phyloP scores from a whole-genome alignment of 2,113 vertebrate species.

The Pitta sordida region DNA sequence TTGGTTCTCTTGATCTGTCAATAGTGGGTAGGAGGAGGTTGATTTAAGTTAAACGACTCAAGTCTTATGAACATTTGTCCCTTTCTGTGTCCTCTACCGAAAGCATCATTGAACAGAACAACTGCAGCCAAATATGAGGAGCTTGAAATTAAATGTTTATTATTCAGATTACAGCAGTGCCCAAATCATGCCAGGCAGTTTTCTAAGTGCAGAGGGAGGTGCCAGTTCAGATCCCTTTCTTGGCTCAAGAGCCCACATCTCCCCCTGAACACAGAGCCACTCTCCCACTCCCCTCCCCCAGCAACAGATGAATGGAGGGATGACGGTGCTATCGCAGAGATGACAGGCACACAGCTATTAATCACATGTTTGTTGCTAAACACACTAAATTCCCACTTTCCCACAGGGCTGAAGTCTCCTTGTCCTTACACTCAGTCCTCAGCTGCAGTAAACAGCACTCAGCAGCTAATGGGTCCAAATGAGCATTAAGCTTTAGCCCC shows the following conservation, averaged over 20 bases:
- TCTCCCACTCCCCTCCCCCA: background rate
- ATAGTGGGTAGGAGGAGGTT: constrained; percentile 60
- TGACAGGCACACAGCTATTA: background rate
- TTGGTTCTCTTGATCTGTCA: constrained; percentile 55
- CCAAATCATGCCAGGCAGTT: background rate
- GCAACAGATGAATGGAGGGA: background rate
- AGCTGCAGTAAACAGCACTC: background rate
- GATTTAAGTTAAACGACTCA: constrained; percentile 58
- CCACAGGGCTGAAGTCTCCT: background rate
- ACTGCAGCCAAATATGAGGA: background rate
- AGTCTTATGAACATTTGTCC: constrained; percentile 20
- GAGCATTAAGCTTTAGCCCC: background rate
- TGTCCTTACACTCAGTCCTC: background rate
- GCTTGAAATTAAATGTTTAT: background rate
- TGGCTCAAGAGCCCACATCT: background rate
- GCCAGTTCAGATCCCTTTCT: background rate
- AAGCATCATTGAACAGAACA: constrained; percentile 22
- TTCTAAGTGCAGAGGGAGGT: background rate
- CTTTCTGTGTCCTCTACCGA: constrained; percentile 25
- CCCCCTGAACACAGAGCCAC: rapidly evolving
- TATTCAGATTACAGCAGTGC: background rate
- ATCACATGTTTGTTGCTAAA: background rate
- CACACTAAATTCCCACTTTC: background rate
- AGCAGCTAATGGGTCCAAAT: background rate
- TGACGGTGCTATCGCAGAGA: background rate